phyloP scores from a whole-genome alignment of 2,888 invertebrate genomes.

The Drosophila leonis region DNA sequence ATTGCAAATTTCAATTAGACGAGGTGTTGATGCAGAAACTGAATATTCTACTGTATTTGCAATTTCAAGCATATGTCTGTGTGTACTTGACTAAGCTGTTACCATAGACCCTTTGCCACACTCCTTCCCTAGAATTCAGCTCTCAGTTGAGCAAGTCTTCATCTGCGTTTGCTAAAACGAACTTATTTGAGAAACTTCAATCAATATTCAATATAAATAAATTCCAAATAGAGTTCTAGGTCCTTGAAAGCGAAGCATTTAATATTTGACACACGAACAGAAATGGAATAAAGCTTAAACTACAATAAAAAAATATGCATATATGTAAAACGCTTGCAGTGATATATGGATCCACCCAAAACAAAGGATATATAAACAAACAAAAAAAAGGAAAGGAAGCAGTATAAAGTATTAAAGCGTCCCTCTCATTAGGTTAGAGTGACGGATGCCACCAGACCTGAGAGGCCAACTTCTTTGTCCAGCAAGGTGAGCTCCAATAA shows the following conservation, averaged over 20 bases:
- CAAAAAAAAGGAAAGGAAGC: background rate
- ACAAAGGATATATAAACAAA: constrained; percentile 3
- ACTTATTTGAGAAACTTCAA: too few relatives aligned
- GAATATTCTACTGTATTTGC: constrained; percentile 38
- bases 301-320: constrained; percentile 4
- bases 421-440: constrained; percentile 50
- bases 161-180: background rate
- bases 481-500: constrained; percentile 53
- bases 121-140: background rate
- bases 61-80: constrained; percentile 37
- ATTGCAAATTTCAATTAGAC: constrained; percentile 77
- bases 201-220: background rate
- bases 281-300: constrained; percentile 7
- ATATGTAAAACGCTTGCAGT: constrained; percentile 54
- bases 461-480: constrained; percentile 58
- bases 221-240: constrained; percentile 16
- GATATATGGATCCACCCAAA: constrained; percentile 64
- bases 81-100: constrained; percentile 4
- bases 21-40: constrained; percentile 75
- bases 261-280: constrained; percentile 20
- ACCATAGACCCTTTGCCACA: background rate
- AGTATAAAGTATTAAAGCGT: too few relatives aligned
- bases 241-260: constrained; percentile 67
- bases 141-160: background rate
- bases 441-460: constrained; percentile 57